Conservation (phyloP, 2,797 vertebrate species). For the Bovichtus variegatus region DNA sequence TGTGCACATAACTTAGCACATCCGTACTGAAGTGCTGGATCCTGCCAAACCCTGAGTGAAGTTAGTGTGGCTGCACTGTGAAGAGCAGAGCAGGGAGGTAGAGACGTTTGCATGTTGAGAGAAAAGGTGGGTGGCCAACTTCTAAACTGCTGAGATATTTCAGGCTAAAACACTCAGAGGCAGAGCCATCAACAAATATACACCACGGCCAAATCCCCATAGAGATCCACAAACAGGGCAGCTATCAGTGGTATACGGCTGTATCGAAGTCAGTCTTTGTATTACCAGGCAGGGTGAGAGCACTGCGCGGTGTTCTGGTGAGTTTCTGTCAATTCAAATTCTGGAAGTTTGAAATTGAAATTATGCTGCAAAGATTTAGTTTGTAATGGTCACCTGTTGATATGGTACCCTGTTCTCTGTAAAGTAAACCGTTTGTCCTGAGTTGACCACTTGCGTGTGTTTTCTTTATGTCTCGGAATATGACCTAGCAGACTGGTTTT, state of each 20-base stretch:
- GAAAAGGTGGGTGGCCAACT: constrained; percentile 48
- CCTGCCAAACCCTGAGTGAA: constrained; percentile 49
- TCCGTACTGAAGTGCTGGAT: constrained; percentile 56
- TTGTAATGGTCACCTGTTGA: background rate
- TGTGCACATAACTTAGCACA: constrained; percentile 65
- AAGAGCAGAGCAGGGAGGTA: constrained; percentile 41
- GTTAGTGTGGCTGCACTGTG: constrained; percentile 52
- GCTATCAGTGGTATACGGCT: constrained; percentile 41
- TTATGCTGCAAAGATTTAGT: background rate
- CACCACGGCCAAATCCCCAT: constrained; percentile 57
- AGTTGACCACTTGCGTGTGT: constrained; percentile 6
- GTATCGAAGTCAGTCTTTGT: constrained; percentile 21
- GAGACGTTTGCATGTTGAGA: constrained; percentile 41
- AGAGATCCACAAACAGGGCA: constrained; percentile 64
- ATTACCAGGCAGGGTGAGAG: constrained; percentile 10
- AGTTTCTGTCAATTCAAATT: constrained; percentile 22
- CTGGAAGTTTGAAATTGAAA: background rate
- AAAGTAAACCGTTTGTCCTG: background rate
- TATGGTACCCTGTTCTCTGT: background rate
- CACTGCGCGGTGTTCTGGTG: constrained; percentile 23
- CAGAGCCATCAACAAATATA: constrained; percentile 55
- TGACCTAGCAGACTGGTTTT: constrained; percentile 1
- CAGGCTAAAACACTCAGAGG: constrained; percentile 51
- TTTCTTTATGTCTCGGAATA: constrained; percentile 9
- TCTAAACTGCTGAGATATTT: constrained; percentile 73